Conservation (phyloP, 2,797 vertebrate genomes). For the Hoplostethus atlanticus region DNA sequence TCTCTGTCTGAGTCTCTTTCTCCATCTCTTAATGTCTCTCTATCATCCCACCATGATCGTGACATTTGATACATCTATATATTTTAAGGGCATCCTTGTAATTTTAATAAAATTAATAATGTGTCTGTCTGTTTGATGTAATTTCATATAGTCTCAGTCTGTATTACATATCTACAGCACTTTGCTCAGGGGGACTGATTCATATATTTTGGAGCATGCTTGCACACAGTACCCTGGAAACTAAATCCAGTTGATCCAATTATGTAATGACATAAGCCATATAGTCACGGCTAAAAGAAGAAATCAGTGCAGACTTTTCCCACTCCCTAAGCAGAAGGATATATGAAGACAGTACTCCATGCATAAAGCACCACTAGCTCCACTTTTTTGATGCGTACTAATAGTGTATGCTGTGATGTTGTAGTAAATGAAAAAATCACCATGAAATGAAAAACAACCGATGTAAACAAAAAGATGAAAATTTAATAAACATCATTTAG, state of each 20-base stretch:
- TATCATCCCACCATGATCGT: not conserved
- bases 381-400: not conserved
- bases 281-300: slow-evolving; percentile 43
- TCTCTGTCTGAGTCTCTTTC: not conserved
- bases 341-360: slow-evolving; percentile 18
- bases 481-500: not conserved
- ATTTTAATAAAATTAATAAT: not conserved
- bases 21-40: not conserved
- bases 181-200: slow-evolving; percentile 30
- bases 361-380: slow-evolving; percentile 1
- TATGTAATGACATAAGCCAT: slow-evolving; percentile 56
- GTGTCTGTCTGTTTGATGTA: not conserved
- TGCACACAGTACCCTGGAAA: slow-evolving; percentile 48
- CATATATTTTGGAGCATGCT: slow-evolving; percentile 35
- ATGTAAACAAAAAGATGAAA: not conserved
- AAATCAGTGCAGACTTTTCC: slow-evolving; percentile 49
- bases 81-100: not conserved
- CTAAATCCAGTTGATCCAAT: slow-evolving; percentile 65
- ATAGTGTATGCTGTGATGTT: not conserved
- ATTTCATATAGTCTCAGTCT: too few relatives aligned
- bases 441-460: not conserved
- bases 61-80: not conserved
- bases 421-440: not conserved
- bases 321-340: slow-evolving; percentile 18
- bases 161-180: not conserved